Base-by-base conservation (phyloP, 2,888 invertebrate species). In the Pyrocoelia pectoralis region DNA sequence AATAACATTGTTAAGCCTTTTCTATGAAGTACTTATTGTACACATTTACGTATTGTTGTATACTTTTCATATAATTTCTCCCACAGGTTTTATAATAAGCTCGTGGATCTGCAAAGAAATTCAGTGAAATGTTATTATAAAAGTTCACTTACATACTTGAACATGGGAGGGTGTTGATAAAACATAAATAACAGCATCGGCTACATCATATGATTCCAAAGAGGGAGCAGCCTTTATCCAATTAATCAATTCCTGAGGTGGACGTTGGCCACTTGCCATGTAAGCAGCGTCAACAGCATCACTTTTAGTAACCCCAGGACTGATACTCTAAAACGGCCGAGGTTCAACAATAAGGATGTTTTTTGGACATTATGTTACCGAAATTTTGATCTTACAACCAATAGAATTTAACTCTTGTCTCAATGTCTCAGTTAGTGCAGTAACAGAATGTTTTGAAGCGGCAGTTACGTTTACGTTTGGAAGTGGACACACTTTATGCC, bases 361-460 rank as follows among this genome's bases (percentile, higher is more conserved):
- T 40, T 40, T 8, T 24, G 24, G 8, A 4, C 40, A n/a, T 12
- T n/a, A 13, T 12, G 46, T 76, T 69, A 82, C 82, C 56, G 82
- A 78, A 1, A 82, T 65, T 69, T 82, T 80, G 17, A 84, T 81
- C 46, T 78, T 76, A n/a, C 79, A 69, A 3, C 78, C 76, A 2
- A 70, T 68, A 0, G 68, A 72, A 1, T 74, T 69, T 9, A 86
- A 71, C 72, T 87, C 86, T 66, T 80, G 77, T n/a, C 85, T 75
- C 4, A 85, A 66, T 1, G 83, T 83, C 54, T 83, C 82, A 0
- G 83, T 79, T 52, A 86, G 72, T 0, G 83, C 83, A 2, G 80
- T 82, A 14, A 86, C 77, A 1, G 84, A 85, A 70, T 79, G 83
- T 74, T 86, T 86, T 17, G 84, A 84, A 0, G 83, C 83, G n/a